Percentiles rank a stretch among this genome's conserved stretches.
phyloP scores from a whole-genome alignment of 2,113 vertebrate genomes.

The Rhodinocichla rosea region DNA sequence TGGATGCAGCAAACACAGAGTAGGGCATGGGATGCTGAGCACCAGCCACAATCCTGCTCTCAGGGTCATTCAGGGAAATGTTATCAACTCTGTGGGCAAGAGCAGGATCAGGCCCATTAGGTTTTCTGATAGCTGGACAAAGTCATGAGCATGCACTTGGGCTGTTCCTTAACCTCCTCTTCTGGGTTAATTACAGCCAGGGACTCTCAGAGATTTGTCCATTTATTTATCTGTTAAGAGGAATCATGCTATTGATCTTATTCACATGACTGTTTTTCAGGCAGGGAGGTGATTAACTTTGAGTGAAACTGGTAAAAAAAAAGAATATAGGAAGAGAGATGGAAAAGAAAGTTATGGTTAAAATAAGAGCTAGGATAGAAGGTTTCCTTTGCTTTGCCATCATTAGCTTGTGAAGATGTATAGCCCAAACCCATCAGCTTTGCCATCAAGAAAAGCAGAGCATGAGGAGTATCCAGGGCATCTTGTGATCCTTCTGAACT shows the following conservation, averaged over 20 bases:
- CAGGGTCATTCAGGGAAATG: not conserved
- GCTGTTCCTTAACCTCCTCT: not conserved
- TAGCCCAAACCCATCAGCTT: not conserved
- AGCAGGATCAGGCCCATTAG: not conserved
- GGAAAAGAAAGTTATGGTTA: not conserved
- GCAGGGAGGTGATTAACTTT: not conserved
- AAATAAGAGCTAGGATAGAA: not conserved
- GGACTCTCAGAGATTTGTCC: not conserved
- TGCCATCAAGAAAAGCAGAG: not conserved
- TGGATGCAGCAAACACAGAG: not conserved
- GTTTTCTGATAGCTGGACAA: not conserved
- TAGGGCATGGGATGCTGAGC: not conserved
- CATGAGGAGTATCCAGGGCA: not conserved
- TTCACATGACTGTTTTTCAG: not conserved
- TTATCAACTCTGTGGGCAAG: not conserved
- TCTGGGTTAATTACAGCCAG: not conserved
- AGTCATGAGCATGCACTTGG: fast-evolving
- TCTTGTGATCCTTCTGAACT: not conserved
- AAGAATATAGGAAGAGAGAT: not conserved
- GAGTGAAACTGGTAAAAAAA: not conserved
- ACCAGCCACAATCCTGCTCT: not conserved
- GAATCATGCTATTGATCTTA: not conserved
- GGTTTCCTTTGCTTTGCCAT: not conserved
- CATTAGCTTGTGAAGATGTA: not conserved
- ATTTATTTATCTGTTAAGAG: not conserved